These are phyloP conservation scores for Scaptodrosophila lebanonensis DNA, from an alignment of 1,140 invertebrate species.

Conservation along the genomic window DNA sequence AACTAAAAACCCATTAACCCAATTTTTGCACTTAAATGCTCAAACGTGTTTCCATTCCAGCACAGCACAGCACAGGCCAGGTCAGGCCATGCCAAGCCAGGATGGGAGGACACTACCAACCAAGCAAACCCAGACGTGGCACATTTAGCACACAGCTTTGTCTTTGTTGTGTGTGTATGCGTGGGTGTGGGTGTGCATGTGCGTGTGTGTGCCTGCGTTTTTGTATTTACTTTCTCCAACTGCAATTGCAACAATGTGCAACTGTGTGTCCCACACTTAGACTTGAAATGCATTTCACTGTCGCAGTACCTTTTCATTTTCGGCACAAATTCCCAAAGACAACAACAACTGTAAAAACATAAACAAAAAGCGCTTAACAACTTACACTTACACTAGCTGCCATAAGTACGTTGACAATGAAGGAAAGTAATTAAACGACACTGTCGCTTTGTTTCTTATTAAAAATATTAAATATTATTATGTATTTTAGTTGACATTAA, in stretches of 20 bases:
- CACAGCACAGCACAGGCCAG: too few relatives aligned
- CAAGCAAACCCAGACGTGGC: too few relatives aligned
- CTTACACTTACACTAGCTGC: too few relatives aligned
- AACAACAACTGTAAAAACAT: constrained; percentile 46
- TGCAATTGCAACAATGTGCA: constrained; percentile 38
- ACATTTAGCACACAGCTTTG: constrained; percentile 37
- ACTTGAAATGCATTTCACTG: constrained; percentile 61
- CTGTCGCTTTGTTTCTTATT: too few relatives aligned
- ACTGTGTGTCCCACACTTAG: constrained; percentile 28
- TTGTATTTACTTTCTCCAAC: constrained; percentile 16
- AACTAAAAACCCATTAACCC: constrained; percentile 74
- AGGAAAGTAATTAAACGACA: too few relatives aligned
- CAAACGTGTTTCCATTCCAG: constrained; percentile 23
- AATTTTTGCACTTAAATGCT: constrained; percentile 66
- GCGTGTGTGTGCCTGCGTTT: constrained; percentile 14
- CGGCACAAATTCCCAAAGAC: constrained; percentile 47
- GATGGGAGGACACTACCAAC: too few relatives aligned
- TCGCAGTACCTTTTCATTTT: constrained; percentile 39
- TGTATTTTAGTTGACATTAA: too few relatives aligned
- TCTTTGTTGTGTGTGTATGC: too few relatives aligned
- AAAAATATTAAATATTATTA: too few relatives aligned
- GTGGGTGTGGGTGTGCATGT: neutral
- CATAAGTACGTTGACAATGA: too few relatives aligned
- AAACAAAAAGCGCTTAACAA: constrained; percentile 29
- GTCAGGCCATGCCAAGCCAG: too few relatives aligned